Conservation (phyloP, 2,888 invertebrate genomes). For the Eudiplozoon nipponicum region DNA sequence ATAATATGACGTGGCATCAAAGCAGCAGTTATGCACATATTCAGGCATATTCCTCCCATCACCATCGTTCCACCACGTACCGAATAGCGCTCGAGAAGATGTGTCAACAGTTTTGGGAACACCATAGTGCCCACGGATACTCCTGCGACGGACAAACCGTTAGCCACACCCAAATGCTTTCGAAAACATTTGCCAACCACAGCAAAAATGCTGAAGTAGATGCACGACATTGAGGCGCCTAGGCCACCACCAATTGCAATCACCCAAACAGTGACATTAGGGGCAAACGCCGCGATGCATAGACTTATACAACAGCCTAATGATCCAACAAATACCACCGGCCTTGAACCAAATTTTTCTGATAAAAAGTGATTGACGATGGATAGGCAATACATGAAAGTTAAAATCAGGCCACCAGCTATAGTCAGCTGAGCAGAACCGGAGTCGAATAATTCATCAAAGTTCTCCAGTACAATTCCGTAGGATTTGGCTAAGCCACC, state of each 20-base stretch:
- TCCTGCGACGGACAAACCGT: constrained; percentile 11
- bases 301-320: too few species aligned
- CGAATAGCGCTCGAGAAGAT: constrained; percentile 9
- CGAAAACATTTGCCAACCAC: constrained; percentile 14
- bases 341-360: too few species aligned
- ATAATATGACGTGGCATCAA: constrained; percentile 10
- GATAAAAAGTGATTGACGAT: too few species aligned
- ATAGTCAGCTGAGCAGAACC: background rate
- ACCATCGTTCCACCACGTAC: constrained; percentile 10
- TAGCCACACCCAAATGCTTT: constrained; percentile 10
- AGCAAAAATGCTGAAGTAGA: constrained; percentile 10
- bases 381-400: constrained; percentile 6
- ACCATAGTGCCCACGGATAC: constrained; percentile 11
- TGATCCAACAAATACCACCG: too few species aligned
- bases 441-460: background rate
- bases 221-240: too few species aligned
- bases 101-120: constrained; percentile 9
- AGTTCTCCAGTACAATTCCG: constrained; percentile 4
- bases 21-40: constrained; percentile 12
- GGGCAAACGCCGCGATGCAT: too few species aligned
- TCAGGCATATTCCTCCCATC: constrained; percentile 5
- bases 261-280: too few species aligned
- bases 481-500: constrained; percentile 12
- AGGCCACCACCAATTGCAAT: too few species aligned
- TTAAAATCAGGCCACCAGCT: constrained; percentile 2